Conservation (phyloP, 2,888 invertebrate species). For the Macropis europaea region DNA sequence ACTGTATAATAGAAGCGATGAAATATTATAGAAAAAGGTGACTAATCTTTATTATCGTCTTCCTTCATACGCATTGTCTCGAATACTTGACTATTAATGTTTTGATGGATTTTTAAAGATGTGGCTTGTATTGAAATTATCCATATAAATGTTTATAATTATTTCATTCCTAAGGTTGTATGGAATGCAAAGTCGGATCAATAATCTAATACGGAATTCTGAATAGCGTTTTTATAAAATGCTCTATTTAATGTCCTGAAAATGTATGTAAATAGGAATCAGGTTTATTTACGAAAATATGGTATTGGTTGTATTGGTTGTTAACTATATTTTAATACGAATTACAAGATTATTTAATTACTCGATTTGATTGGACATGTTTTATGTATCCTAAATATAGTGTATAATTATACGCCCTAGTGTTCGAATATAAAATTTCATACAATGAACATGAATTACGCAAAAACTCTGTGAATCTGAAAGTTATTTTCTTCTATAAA, state of each 20-base stretch:
- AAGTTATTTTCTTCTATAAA: constrained; percentile 29
- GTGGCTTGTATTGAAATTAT: constrained; percentile 37
- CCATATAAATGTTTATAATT: constrained; percentile 38
- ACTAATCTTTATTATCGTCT: constrained; percentile 64
- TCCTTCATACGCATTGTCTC: constrained; percentile 49
- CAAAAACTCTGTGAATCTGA: constrained; percentile 16
- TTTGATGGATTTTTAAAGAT: constrained; percentile 35
- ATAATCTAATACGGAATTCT: constrained; percentile 3
- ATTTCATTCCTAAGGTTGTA: constrained; percentile 34
- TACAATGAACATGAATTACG: constrained; percentile 17
- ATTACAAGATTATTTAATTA: constrained; percentile 27
- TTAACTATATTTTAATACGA: constrained; percentile 29
- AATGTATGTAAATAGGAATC: constrained; percentile 15
- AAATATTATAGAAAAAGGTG: constrained; percentile 72
- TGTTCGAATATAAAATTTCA: constrained; percentile 46
- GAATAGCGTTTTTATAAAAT: constrained; percentile 38
- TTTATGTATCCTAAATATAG: constrained; percentile 21
- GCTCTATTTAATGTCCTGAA: constrained; percentile 7
- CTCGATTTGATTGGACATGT: constrained; percentile 19
- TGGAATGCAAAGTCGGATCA: constrained; percentile 11
- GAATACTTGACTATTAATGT: constrained; percentile 18
- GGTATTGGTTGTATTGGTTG: constrained; percentile 17
- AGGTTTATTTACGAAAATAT: constrained; percentile 15
- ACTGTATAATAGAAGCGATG: constrained; percentile 76
- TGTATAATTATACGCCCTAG: constrained; percentile 48